Base-by-base conservation (phyloP, 2,888 invertebrate species). In the Sinotaia quadrata region DNA sequence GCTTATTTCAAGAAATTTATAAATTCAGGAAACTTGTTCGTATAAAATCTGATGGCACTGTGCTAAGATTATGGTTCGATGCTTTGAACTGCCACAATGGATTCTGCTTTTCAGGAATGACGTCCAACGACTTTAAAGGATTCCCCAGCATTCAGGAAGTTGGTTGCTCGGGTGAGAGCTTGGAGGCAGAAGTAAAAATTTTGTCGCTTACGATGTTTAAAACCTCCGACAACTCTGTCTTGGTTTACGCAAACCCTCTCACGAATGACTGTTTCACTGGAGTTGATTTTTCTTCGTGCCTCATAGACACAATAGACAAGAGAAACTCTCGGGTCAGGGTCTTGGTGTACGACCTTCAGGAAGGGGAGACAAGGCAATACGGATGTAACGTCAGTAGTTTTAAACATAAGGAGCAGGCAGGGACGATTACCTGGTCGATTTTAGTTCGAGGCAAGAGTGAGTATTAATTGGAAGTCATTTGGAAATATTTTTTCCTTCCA, bases 111-210 rank as follows among this genome's bases (percentile, higher is more conserved):
- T 27, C 56, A 65, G 65, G 65, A 44, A 44, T 65, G 65, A 56
- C 56, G 21, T 37, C 44, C 12, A 24, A 31, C 2, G 12, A 41
- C 8, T 65, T 65, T n/a, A 65, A 56, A 31, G 54, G 65, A 1
- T 56, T 65, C 24, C 65, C 65, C 36, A 54, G 63, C 29, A 49
- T 63, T 29, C 63, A 51, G 52, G 63, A 63, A 63, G 63, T 63
- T n/a, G 52, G 54, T 18, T 63, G 63, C 29, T 34, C 51, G 27
- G 63, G 63, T 10, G n/a, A 29, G 15, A 31, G n/a, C 10, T 52
- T 63, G 54, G 37, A 5, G n/a, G 27, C 63, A 36, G 63, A 63
- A 52, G 54, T 63, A 12, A 51, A 52, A 27, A 24, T 63, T 7
- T n/a, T 63, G 51, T 63, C 63, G 15, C 52, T 63, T 31, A 51